Evolutionary conservation across 2,888 invertebrate genomes (phyloP).

Genomic region (Drosophila conformis): DNA sequence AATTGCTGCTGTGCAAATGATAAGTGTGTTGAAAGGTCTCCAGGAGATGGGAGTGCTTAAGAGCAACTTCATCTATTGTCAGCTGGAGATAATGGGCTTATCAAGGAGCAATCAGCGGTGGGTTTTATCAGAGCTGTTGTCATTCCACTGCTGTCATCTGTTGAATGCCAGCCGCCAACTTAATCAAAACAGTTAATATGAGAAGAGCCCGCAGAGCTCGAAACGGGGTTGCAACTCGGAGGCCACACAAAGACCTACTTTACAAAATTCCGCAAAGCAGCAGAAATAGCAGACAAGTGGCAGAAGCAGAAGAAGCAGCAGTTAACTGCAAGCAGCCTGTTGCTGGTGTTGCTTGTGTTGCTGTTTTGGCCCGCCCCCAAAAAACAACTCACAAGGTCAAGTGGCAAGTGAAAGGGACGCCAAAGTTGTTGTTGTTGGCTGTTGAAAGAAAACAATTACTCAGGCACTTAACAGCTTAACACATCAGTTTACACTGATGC

Average conservation of each 20-base stretch:
- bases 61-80: background rate
- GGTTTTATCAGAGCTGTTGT: background rate
- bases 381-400: conserved; percentile 61
- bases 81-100: background rate
- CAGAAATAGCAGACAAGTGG: background rate
- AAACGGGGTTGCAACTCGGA: background rate
- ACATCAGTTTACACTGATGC: conserved; percentile 75
- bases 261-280: background rate
- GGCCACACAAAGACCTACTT: conserved; percentile 7
- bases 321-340: conserved; percentile 4
- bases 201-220: background rate
- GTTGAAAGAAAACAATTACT: conserved; percentile 83
- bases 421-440: conserved; percentile 57
- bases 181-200: conserved; percentile 7
- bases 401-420: conserved; percentile 72
- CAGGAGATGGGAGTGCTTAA: background rate
- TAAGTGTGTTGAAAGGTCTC: background rate
- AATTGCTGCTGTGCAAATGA: background rate
- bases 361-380: conserved; percentile 14
- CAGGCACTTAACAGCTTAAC: conserved; percentile 84
- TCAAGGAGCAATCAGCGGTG: background rate
- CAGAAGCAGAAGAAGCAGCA: background rate
- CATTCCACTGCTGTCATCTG: background rate
- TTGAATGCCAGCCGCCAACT: conserved; percentile 5
- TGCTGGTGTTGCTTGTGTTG: background rate